Conservation (phyloP, 2,113 vertebrate genomes). For the Empidonax traillii region DNA sequence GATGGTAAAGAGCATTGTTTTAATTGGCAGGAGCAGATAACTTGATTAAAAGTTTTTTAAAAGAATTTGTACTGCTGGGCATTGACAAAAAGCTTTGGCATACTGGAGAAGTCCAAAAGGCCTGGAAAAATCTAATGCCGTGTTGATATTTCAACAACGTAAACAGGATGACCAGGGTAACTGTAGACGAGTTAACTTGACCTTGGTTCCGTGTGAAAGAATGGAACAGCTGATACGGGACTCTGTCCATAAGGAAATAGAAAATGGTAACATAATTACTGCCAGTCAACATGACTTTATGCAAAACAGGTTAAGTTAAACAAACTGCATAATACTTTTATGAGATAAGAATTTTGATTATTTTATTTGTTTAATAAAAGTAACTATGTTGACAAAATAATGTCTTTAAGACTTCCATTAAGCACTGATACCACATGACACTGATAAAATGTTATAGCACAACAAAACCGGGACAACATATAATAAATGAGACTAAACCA, state of each 20-base stretch:
- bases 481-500: not conserved
- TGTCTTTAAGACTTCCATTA: not conserved
- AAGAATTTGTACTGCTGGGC: not conserved
- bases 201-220: conserved; percentile 24
- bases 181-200: conserved; percentile 13
- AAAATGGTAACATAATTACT: conserved; percentile 21
- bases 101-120: not conserved
- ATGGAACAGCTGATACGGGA: conserved; percentile 14
- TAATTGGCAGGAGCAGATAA: not conserved
- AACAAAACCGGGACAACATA: not conserved
- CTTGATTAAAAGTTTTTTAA: not conserved
- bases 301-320: conserved; percentile 34
- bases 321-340: not conserved
- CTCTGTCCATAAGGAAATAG: conserved; percentile 10
- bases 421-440: not conserved
- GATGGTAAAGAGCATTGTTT: not conserved
- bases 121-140: not conserved
- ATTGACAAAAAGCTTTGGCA: not conserved
- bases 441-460: not conserved
- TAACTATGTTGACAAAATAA: conserved; percentile 34
- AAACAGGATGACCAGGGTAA: conserved; percentile 34
- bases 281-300: not conserved
- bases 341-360: conserved; percentile 11
- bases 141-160: not conserved
- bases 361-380: conserved; percentile 32